Evolutionary conservation across 2,888 invertebrate species (phyloP), one percentile per base, ranked within the genome.

Genomic region (Brenthis hecate): DNA sequence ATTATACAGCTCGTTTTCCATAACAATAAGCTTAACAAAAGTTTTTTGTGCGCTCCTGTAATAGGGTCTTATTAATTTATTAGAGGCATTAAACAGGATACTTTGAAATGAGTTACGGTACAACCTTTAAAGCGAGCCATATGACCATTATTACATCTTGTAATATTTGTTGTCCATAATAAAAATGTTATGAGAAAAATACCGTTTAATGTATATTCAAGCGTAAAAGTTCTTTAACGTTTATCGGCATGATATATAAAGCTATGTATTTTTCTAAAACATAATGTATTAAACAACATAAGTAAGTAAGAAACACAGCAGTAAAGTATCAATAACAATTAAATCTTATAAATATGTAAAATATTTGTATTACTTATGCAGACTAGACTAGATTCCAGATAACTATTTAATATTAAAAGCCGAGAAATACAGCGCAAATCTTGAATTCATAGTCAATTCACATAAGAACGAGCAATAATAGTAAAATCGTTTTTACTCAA

Each of bases 1-100:
- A 90, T 88, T 88, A 89, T 85, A 85, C 80, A 81, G 83, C 81
- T 85, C 86, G 85, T 90, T 91, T 86, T 85, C 84, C 85, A 87
- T 87, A 84, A 91, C 87, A 91, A 90, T 85, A 86, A 84, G 84
- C 83, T 84, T 81, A 82, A 88, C 83, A 84, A 78, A 78, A 76
- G 69, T 82, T 86, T 87, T 87, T 87, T 81, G 80, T 82, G 77
- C 76, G 79, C 80, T 81, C 82, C 80, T 85, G 83, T 85, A 86
- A 85, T 82, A 80, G 81, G 80, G 83, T 81, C 82, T 84, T 87
- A 87, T 86, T 85, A 85, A 88, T 88, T 86, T 85, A 85, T 85
- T 81, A 81, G 77, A 79, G 80, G 77, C 77, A 75, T 79, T 85
- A 82, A 85, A 86, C 77, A 78, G 75, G 78, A 78, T 75, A 73